A percentile compares a stretch with the other conserved stretches of the same genome.
Conservation (phyloP, 2,888 invertebrate genomes). For the Dolichomitus sp. region DNA sequence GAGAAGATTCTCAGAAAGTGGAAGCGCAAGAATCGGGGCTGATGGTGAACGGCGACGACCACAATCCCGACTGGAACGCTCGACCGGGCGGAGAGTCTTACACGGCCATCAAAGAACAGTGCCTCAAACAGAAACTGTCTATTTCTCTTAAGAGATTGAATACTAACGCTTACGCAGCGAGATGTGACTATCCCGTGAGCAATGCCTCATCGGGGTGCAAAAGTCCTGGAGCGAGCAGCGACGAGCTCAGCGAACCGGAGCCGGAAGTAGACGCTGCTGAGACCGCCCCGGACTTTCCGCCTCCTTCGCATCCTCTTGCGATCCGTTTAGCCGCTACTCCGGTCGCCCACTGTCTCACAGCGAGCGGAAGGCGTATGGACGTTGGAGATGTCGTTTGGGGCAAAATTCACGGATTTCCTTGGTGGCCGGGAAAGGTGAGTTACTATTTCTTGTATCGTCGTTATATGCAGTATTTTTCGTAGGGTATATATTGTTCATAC, state of each 20-base stretch:
- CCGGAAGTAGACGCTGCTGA: conserved; percentile 84
- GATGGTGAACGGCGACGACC: conserved; percentile 90
- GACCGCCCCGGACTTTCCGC: conserved; percentile 87
- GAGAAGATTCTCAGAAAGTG: conserved; percentile 23
- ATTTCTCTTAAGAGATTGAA: conserved; percentile 92
- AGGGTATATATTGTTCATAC: no score
- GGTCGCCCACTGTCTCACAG: conserved; percentile 87
- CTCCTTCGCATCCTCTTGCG: conserved; percentile 87
- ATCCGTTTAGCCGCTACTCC: conserved; percentile 88
- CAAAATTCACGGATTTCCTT: conserved; percentile 94
- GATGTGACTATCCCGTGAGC: conserved; percentile 85
- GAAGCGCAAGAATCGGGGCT: conserved; percentile 77
- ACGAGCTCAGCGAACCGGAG: conserved; percentile 85
- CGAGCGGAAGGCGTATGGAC: conserved; percentile 87
- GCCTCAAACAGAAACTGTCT: conserved; percentile 91
- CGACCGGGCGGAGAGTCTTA: conserved; percentile 86
- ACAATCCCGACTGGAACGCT: conserved; percentile 87
- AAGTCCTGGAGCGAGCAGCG: conserved; percentile 86
- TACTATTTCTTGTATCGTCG: neutral
- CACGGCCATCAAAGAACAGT: conserved; percentile 90
- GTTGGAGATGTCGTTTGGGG: conserved; percentile 96
- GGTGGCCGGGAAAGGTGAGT: conserved; percentile 95
- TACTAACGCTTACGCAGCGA: conserved; percentile 90
- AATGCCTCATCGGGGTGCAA: conserved; percentile 86
- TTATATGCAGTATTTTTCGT: neutral